phyloP scores from a whole-genome alignment of 2,888 invertebrate genomes.

The Entomobrya proxima region DNA sequence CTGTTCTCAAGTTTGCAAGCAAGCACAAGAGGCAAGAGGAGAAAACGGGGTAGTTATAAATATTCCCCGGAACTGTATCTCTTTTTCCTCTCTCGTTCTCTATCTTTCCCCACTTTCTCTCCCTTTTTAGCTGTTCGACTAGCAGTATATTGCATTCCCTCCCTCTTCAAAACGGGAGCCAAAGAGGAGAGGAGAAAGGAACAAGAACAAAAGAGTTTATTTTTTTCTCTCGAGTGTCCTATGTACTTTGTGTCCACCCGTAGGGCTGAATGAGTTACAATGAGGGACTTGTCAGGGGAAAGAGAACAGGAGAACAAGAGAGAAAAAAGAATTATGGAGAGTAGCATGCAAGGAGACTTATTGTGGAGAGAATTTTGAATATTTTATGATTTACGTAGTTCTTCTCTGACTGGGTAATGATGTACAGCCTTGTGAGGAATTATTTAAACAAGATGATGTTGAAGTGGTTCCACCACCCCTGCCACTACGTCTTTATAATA shows the following conservation, averaged over 20 bases:
- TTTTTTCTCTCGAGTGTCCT: constrained; percentile 20
- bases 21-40: not conserved
- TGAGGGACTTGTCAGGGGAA: constrained; percentile 26
- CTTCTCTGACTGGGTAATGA: constrained; percentile 51
- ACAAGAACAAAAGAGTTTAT: constrained; percentile 41
- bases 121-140: not conserved
- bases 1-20: constrained; percentile 28
- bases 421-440: constrained; percentile 46
- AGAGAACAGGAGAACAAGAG: not conserved
- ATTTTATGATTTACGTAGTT: constrained; percentile 66
- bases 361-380: constrained; percentile 58
- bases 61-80: constrained; percentile 4
- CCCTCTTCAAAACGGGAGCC: not conserved
- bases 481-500: not conserved
- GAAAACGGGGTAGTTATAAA: constrained; percentile 21
- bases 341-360: constrained; percentile 48
- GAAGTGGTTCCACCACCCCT: constrained; percentile 12
- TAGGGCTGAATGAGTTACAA: constrained; percentile 38
- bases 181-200: constrained; percentile 20
- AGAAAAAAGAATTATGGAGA: constrained; percentile 29
- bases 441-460: constrained; percentile 50
- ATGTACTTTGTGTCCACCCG: constrained; percentile 55
- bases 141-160: not conserved
- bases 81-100: constrained; percentile 7
- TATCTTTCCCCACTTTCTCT: not conserved